Evolutionary conservation across 2,797 vertebrate genomes (phyloP), one percentile per base, ranked within the genome.

Genomic region (Gallinago nigripennis): DNA sequence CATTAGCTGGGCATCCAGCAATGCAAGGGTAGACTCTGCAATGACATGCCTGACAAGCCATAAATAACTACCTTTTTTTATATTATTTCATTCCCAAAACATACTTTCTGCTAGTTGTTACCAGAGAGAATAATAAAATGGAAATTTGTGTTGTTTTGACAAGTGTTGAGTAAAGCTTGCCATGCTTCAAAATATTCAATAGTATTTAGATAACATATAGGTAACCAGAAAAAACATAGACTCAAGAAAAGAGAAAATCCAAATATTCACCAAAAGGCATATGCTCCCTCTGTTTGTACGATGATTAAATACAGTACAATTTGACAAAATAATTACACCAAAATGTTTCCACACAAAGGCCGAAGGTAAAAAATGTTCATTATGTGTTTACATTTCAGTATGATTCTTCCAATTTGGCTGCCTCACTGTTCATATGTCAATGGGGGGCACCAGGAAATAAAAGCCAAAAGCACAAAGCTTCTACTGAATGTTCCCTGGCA

Each of bases 71-170:
- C 19, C 8, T 69, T 50, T 81, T 81, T 77, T 35, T 2, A 21
- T 37, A 27, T 19, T 0, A 72, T 60, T 70, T 69, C 24, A 7
- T 50, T 84, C 28, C 43, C 50, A 8, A 82, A 88, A 63, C 39
- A 33, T 53, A 20, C 70, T 28, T 77, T 50, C 71, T 53, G 46
- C n/a, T 53, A 24, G 12, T 37, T 91, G 46, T 79, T 88, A 56
- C 41, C 65, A 65, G 79, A 51, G 6, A 70, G 21, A 64, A 78
- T 21, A 84, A 82, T 33, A 70, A 66, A 78, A 86, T 48, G 50
- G 72, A 61, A 92, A 75, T 43, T 43, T 31, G 31, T 17, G 82
- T 77, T 85, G 53, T 86, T 95, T 94, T 90, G 94, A 82, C 90
- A 85, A 82, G 68, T 2, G 31, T 45, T 70, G 68, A 66, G 39